Evolutionary conservation across 2,797 vertebrate species (phyloP).

Genomic region (Muscicapa striata): DNA sequence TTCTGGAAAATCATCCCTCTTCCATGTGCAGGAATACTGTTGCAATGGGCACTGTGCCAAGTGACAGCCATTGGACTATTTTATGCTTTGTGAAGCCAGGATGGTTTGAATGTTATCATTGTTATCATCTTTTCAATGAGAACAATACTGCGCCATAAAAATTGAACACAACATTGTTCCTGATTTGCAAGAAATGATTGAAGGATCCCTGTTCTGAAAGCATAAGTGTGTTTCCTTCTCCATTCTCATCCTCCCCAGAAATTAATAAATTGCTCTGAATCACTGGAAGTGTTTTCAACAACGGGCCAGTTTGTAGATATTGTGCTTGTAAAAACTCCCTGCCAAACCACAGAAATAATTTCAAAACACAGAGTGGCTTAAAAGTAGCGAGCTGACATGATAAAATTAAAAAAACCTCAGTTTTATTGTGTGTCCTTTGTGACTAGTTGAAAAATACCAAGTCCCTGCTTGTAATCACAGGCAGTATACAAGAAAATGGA

Average conservation of each 20-base stretch:
- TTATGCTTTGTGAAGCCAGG: neutral
- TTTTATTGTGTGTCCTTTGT: neutral
- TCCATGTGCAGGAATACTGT: neutral
- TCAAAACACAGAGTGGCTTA: neutral
- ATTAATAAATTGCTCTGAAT: neutral
- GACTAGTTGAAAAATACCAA: neutral
- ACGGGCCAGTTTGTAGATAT: neutral
- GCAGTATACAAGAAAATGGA: neutral
- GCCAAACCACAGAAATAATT: neutral
- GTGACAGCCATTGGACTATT: neutral
- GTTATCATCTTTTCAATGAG: neutral
- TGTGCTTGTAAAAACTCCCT: neutral
- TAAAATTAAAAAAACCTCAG: neutral
- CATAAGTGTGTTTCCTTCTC: neutral
- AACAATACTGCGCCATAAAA: neutral
- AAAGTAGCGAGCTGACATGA: neutral
- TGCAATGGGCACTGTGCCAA: neutral
- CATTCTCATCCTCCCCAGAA: neutral
- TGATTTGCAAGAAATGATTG: neutral
- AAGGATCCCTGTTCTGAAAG: neutral
- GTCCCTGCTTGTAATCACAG: neutral
- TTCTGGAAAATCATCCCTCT: neutral
- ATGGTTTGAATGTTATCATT: neutral
- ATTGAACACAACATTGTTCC: neutral
- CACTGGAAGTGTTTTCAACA: neutral